Percentiles rank a stretch among this genome's conserved stretches.
These are phyloP conservation scores for Oikopleura dioica DNA, from an alignment of 23 tunicate genomes.

Conservation along the genomic window DNA sequence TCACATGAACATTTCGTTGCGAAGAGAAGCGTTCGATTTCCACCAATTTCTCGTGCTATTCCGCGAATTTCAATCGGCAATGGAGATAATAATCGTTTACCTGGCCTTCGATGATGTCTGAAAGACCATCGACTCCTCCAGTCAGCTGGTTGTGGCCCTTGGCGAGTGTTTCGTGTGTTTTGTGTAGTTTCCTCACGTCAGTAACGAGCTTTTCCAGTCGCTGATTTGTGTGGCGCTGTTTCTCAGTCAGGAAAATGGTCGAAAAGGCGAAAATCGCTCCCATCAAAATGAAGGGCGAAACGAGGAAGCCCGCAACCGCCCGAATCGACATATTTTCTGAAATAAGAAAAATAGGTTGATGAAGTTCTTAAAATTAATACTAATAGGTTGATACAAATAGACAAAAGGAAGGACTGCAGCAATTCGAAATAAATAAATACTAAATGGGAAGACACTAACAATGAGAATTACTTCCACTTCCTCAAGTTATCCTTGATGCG, in stretches of 20 bases:
- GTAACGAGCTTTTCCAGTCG: background rate
- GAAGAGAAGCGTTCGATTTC: slow-evolving; percentile 1
- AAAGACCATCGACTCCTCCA: slow-evolving; percentile 5
- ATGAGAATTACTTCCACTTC: too few relatives aligned
- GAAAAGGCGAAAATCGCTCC: slow-evolving; percentile 11
- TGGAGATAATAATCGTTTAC: background rate
- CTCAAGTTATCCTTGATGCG: background rate
- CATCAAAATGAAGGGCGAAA: slow-evolving; percentile 1
- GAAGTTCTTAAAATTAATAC: too few relatives aligned
- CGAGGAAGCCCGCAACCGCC: background rate
- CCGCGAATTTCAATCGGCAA: background rate
- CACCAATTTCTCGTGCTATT: slow-evolving; percentile 1
- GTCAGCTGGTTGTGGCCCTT: background rate
- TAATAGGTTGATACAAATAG: too few relatives aligned
- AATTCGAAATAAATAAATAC: too few relatives aligned
- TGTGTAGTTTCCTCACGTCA: slow-evolving; percentile 1
- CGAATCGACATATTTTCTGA: slow-evolving; percentile 4
- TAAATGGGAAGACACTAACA: too few relatives aligned
- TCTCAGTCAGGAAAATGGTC: background rate
- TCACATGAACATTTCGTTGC: slow-evolving; percentile 7
- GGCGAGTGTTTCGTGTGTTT: slow-evolving; percentile 8
- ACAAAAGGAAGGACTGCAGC: too few relatives aligned
- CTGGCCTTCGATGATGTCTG: slow-evolving; percentile 12
- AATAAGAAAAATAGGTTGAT: too few relatives aligned
- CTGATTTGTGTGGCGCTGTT: slow-evolving; percentile 7